Percentiles rank a stretch among this genome's conserved stretches.
These are phyloP conservation scores for Mus caroli DNA, from an alignment of 2,797 vertebrate species.

Conservation along the genomic window DNA sequence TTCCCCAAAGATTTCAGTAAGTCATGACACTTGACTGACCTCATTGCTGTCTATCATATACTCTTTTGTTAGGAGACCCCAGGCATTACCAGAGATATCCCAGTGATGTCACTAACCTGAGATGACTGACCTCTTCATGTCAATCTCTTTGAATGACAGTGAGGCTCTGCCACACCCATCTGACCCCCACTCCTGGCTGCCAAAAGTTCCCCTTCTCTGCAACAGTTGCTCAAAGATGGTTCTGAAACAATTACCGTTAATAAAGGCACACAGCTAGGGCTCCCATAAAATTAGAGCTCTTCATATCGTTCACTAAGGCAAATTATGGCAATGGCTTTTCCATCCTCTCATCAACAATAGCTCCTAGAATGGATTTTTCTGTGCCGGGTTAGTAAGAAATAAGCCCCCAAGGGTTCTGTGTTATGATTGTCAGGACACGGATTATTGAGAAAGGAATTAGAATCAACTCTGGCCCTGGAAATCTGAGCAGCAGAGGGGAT, in stretches of 20 bases:
- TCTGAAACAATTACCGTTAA: constrained; percentile 69
- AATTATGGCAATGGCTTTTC: constrained; percentile 59
- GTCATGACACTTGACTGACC: background rate
- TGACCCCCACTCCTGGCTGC: background rate
- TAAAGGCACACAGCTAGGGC: background rate
- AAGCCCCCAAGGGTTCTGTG: constrained; percentile 37
- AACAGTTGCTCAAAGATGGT: constrained; percentile 47
- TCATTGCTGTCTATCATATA: background rate
- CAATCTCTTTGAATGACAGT: background rate
- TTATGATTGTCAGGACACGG: constrained; percentile 60
- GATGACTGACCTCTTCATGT: background rate
- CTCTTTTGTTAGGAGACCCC: background rate
- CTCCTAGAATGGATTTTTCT: constrained; percentile 25
- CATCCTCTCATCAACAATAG: constrained; percentile 22
- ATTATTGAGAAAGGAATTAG: constrained; percentile 75
- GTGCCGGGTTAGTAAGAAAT: constrained; percentile 42
- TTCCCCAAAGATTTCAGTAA: background rate
- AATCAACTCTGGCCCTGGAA: constrained; percentile 52
- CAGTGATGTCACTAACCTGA: background rate
- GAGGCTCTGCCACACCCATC: background rate
- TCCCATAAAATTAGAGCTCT: background rate
- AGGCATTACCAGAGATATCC: background rate
- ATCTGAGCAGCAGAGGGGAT: constrained; percentile 35
- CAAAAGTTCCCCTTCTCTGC: constrained; percentile 62
- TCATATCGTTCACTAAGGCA: constrained; percentile 55